Evolutionary conservation across 2,113 vertebrate genomes (phyloP).

Genomic region (Anhinga anhinga): DNA sequence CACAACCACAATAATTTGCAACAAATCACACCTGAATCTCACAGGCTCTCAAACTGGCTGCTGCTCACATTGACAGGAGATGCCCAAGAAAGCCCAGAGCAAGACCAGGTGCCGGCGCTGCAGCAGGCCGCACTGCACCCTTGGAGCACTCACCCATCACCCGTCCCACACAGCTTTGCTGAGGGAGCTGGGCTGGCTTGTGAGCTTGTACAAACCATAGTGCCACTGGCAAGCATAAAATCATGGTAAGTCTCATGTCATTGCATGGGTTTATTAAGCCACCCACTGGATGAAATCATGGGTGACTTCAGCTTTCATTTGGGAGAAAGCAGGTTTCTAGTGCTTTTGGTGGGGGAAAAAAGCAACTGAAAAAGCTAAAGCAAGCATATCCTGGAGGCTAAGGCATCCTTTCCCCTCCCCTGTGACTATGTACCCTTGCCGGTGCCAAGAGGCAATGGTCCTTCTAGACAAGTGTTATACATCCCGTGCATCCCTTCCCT

Average conservation of each 20-base stretch:
- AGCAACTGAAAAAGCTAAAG: background rate
- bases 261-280: background rate
- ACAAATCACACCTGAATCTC: background rate
- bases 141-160: accelerated
- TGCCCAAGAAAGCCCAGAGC: background rate
- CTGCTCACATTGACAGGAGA: background rate
- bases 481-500: background rate
- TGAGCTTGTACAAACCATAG: background rate
- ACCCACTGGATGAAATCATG: background rate
- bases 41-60: background rate
- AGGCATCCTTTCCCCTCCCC: background rate
- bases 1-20: background rate
- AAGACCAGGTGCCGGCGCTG: accelerated
- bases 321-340: background rate
- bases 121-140: background rate
- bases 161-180: accelerated
- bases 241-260: background rate
- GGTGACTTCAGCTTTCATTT: background rate
- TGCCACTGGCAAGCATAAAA: background rate
- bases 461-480: background rate
- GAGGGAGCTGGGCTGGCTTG: background rate
- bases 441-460: background rate
- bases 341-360: background rate
- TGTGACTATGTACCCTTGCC: background rate
- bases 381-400: background rate